phyloP scores from a whole-genome alignment of 2,113 vertebrate species.

The Heterotis niloticus region DNA sequence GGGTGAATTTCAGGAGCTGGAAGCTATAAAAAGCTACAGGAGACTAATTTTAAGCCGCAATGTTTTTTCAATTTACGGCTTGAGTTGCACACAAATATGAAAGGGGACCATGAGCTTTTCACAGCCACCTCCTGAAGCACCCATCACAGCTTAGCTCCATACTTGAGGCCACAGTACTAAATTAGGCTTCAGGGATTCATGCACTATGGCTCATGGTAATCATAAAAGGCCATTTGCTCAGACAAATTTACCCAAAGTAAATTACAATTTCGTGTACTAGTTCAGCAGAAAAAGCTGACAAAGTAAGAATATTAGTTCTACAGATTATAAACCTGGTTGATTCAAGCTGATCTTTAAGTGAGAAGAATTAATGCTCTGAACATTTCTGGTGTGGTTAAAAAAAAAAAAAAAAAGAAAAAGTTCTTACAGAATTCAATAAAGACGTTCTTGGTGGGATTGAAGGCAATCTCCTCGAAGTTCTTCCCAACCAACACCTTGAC shows the following conservation, averaged over 20 bases:
- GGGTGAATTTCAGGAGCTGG: slow-evolving; percentile 24
- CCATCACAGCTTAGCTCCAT: background rate
- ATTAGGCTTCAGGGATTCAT: background rate
- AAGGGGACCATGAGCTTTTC: background rate
- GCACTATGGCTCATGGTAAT: no score
- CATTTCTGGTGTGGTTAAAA: background rate
- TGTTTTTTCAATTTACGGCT: background rate
- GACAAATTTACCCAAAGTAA: no score
- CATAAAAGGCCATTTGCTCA: no score
- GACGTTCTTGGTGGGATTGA: slow-evolving; percentile 82
- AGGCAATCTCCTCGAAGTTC: slow-evolving; percentile 92
- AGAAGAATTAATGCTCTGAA: background rate
- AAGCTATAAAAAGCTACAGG: slow-evolving; percentile 8
- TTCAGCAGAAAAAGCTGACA: no score
- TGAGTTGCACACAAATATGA: background rate
- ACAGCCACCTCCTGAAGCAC: background rate
- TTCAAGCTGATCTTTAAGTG: no score
- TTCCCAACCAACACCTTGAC: slow-evolving; percentile 90
- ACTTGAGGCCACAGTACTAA: background rate
- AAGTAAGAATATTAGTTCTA: no score
- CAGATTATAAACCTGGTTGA: no score
- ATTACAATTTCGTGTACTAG: no score
- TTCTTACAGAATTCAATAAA: slow-evolving; percentile 96
- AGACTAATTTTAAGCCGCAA: background rate
- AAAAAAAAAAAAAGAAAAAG: background rate